These are phyloP conservation scores for Linepithema humile DNA, from an alignment of 1,140 invertebrate species.

Conservation along the genomic window DNA sequence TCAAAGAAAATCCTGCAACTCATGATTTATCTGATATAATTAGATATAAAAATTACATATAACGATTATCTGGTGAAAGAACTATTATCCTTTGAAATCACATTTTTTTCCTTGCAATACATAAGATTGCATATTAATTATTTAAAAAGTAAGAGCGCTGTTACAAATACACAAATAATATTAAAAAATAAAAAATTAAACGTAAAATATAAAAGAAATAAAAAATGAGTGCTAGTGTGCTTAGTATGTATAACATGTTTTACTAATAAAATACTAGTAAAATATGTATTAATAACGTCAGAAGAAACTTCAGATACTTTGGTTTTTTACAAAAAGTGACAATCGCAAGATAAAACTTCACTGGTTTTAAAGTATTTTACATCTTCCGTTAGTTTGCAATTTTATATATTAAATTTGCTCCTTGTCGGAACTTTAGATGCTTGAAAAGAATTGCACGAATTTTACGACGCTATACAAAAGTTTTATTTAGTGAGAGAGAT, in stretches of 20 bases:
- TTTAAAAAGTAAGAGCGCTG: background rate
- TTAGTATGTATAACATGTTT: background rate
- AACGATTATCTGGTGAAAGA: no score
- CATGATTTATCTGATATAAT: background rate
- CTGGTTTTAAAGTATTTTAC: background rate
- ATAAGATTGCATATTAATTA: background rate
- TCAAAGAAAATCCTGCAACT: slow-evolving; percentile 5
- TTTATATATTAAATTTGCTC: slow-evolving; percentile 8
- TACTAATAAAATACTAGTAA: no score
- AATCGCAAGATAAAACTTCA: background rate
- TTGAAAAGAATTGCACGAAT: background rate
- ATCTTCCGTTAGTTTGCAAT: background rate
- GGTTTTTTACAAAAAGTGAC: background rate
- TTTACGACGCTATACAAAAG: background rate
- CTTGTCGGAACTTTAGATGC: no score
- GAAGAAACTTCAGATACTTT: background rate
- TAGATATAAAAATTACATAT: no score
- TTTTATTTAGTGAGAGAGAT: no score
- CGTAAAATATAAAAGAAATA: background rate
- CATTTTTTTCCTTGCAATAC: background rate
- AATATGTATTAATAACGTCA: slow-evolving; percentile 15
- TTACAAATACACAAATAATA: background rate
- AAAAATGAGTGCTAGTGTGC: background rate
- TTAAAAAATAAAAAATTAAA: slow-evolving; percentile 16
- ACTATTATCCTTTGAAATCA: background rate